Evolutionary conservation across 2,888 invertebrate species (phyloP), one percentile per base, ranked within the genome.

Genomic region (Ariolimax columbianus): DNA sequence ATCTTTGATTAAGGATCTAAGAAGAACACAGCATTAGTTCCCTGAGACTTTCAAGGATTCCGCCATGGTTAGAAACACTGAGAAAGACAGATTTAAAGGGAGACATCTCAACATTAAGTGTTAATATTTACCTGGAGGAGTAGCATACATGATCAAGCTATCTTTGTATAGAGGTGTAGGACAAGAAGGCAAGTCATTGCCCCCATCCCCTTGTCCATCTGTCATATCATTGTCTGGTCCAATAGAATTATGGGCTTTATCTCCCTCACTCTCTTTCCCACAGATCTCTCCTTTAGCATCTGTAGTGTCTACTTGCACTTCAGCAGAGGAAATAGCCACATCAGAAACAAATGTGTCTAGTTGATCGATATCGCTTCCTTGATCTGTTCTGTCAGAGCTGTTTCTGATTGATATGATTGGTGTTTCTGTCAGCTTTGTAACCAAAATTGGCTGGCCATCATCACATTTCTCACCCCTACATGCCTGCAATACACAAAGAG

Each of bases 381-480:
- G 26, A 77, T 77, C 83, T 26, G 55, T 63, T 43, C 66, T 23
- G 68, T 77, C 77, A 66, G 33, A 17, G 33, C 51, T 33, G 0
- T 51, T n/a, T 68, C 68, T n/a, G 6, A 0, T 7, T 33, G 19
- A 30, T 36, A 17, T n/a, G 1, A 6, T 14, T 77, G 66, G 4
- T 1, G 36, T 33, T n/a, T 33, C 17, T 30, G 51, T 59, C n/a
- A 51, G 51, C 40, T 38, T 83, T 51, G 51, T 83, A 70, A 87
- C 87, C 40, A 11, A 79, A 23, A 90, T 59, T n/a, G 83, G 85
- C 4, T 82, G 86, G 66, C 91, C 91, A 78, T 85, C 83, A 86
- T 92, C 92, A 77, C 88, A 88, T 4, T 86, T 83, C 17, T 82
- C 59, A 30, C 92, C 92, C 68, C 92, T 70, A 79, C 92, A 92